phyloP scores from a whole-genome alignment of 1,140 invertebrate genomes.

The Ips nitidus region DNA sequence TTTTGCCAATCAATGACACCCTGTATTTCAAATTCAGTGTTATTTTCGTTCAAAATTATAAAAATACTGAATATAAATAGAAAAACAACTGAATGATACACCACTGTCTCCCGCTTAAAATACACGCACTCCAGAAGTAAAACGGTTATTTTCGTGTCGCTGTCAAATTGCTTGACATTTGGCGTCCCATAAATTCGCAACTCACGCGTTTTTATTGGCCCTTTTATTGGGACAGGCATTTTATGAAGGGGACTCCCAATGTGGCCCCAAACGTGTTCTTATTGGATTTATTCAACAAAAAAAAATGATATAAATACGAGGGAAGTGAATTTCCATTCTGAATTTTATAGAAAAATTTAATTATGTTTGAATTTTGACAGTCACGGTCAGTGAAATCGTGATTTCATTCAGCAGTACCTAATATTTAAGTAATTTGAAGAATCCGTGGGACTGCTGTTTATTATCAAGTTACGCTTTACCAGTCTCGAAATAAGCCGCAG shows the following conservation, averaged over 20 bases:
- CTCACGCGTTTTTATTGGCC: slow-evolving; percentile 31
- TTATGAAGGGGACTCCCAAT: slow-evolving; percentile 7
- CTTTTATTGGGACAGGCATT: slow-evolving; percentile 24
- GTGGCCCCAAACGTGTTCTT: not conserved
- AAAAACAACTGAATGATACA: not conserved
- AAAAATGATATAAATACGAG: too few species aligned
- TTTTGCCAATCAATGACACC: too few species aligned
- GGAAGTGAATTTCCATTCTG: too few species aligned
- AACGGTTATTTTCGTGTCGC: not conserved
- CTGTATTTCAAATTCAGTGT: too few species aligned
- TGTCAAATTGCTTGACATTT: slow-evolving; percentile 25
- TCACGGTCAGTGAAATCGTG: too few species aligned
- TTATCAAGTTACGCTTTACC: slow-evolving; percentile 20
- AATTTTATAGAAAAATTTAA: too few species aligned
- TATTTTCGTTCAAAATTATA: too few species aligned
- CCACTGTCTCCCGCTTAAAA: not conserved
- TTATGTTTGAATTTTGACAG: too few species aligned
- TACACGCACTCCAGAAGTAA: not conserved
- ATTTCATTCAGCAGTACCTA: not conserved
- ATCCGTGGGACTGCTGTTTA: slow-evolving; percentile 13
- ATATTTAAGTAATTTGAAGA: slow-evolving; percentile 13
- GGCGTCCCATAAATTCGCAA: slow-evolving; percentile 18
- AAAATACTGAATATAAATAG: too few species aligned
- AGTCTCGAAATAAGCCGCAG: slow-evolving; percentile 16
- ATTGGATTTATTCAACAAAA: slow-evolving; percentile 9